phyloP scores from a whole-genome alignment of 1,140 invertebrate genomes.

The Rhopalosiphum padi region DNA sequence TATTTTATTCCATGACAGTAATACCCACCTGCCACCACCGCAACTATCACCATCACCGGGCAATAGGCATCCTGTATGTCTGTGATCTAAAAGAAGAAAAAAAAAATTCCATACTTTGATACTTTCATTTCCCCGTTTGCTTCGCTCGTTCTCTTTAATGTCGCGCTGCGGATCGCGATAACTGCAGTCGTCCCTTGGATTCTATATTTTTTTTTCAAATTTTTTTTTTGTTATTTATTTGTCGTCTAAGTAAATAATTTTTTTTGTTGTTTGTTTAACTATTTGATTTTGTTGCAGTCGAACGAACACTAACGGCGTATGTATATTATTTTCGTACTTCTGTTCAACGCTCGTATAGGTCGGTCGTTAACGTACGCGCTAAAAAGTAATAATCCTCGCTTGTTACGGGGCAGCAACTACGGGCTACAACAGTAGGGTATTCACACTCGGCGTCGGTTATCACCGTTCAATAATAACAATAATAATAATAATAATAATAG shows the following conservation, averaged over 20 bases:
- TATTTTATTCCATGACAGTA: constrained; percentile 38
- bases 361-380: constrained; percentile 20
- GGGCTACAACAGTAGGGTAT: not conserved
- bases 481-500: constrained; percentile 27
- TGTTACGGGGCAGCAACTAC: not conserved
- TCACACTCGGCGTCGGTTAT: constrained; percentile 8
- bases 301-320: not conserved
- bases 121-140: constrained; percentile 48
- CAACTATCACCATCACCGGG: constrained; percentile 22
- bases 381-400: not conserved
- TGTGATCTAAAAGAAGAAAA: constrained; percentile 32
- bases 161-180: not conserved
- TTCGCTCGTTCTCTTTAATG: constrained; percentile 23
- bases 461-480: constrained; percentile 14
- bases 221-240: constrained; percentile 6
- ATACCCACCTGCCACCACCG: not conserved
- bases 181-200: not conserved
- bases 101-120: not conserved
- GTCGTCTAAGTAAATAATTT: not conserved
- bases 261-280: not conserved
- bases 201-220: not conserved
- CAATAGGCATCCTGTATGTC: constrained; percentile 38
- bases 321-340: not conserved
- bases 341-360: not conserved
- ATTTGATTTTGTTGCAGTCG: constrained; percentile 13